Evolutionary conservation across 2,113 vertebrate genomes (phyloP).

Genomic region (Oryzias melastigma): DNA sequence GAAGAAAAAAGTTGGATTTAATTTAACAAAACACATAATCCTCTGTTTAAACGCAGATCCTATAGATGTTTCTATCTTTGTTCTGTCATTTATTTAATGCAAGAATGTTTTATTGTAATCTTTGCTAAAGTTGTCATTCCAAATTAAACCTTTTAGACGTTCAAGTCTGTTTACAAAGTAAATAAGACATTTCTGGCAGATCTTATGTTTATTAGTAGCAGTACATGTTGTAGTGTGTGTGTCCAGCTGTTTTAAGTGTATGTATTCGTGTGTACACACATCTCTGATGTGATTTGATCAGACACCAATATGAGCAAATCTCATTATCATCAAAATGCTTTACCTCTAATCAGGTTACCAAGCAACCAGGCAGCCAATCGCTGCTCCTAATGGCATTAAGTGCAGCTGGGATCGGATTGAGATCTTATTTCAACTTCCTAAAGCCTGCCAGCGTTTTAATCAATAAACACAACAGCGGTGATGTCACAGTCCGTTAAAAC

Average conservation of each 20-base stretch:
- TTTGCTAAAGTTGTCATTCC: too few species aligned
- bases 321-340: slow-evolving; percentile 75
- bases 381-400: slow-evolving; percentile 75
- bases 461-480: slow-evolving; percentile 69
- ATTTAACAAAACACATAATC: too few species aligned
- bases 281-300: slow-evolving; percentile 67
- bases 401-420: slow-evolving; percentile 67
- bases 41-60: too few species aligned
- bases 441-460: slow-evolving; percentile 73
- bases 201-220: neutral
- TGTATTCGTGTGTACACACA: slow-evolving; percentile 2
- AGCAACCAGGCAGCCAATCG: slow-evolving; percentile 72
- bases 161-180: too few species aligned
- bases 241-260: slow-evolving; percentile 16
- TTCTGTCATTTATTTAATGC: too few species aligned
- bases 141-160: too few species aligned
- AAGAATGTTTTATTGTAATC: neutral
- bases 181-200: too few species aligned
- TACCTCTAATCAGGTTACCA: slow-evolving; percentile 69
- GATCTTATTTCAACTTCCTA: slow-evolving; percentile 75
- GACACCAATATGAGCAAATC: slow-evolving; percentile 75
- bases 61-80: too few species aligned
- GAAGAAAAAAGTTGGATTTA: too few species aligned
- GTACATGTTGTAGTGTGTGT: neutral
- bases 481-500: slow-evolving; percentile 69